phyloP scores from a whole-genome alignment of 2,113 vertebrate species.

The Raphicerus campestris region DNA sequence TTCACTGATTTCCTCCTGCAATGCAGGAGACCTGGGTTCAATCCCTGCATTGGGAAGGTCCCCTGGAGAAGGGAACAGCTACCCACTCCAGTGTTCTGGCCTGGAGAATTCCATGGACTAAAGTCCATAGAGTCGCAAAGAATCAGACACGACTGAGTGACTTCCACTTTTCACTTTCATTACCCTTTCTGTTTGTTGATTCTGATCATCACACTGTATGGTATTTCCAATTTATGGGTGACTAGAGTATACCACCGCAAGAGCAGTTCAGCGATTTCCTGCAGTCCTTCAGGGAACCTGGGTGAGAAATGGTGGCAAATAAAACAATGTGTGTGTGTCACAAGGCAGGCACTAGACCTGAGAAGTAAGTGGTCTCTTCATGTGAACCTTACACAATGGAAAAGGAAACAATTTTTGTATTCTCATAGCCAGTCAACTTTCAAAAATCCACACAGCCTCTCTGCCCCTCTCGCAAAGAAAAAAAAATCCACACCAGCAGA shows the following conservation, averaged over 20 bases:
- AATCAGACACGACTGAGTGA: neutral
- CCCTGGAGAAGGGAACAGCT: neutral
- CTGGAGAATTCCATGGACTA: neutral
- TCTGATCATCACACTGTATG: neutral
- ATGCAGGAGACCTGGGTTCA: neutral
- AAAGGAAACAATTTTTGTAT: neutral
- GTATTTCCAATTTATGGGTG: neutral
- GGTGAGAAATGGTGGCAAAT: neutral
- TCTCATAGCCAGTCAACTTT: neutral
- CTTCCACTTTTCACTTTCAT: constrained; percentile 9
- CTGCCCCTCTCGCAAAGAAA: rapidly evolving
- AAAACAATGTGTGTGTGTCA: constrained; percentile 4
- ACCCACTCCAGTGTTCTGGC: neutral
- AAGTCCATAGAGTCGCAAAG: neutral
- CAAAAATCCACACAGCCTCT: neutral
- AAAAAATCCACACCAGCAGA: neutral
- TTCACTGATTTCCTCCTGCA: neutral
- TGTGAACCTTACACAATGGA: neutral
- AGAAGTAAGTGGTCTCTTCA: constrained; percentile 1
- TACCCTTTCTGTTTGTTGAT: constrained; percentile 59
- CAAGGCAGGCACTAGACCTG: neutral
- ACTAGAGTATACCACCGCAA: neutral
- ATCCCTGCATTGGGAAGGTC: neutral
- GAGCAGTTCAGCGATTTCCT: neutral
- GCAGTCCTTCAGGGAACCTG: neutral